Evolutionary conservation across 2,888 invertebrate genomes (phyloP), one percentile per base, ranked within the genome.

Genomic region (Apodemia hepburni): DNA sequence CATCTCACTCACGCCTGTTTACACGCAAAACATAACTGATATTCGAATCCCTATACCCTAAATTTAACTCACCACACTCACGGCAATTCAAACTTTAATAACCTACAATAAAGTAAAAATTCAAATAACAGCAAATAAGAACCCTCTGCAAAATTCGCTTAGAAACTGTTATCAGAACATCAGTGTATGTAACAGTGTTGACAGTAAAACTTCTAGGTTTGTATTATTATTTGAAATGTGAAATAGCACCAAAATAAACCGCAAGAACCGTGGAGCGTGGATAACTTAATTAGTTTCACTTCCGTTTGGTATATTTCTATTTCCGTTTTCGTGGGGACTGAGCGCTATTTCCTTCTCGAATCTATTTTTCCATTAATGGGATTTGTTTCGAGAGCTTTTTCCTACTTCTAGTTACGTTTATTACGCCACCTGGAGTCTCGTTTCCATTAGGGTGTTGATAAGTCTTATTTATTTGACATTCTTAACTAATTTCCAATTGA

Each of bases 231-330:
- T 87, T 80, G 79, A 79, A 82, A 84, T 88, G 87, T 80, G 79
- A 79, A 82, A 79, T 79, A 77, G 80, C 78, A 87, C 87, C 79
- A 88, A 89, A 90, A 88, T 90, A 90, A 82, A 81, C 86, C 82
- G 81, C 84, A 80, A 84, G 77, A 79, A 77, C 77, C 81, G 77
- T 75, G 80, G 79, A 81, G 80, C 82, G 87, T 77, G 84, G 88
- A 89, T 90, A 90, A 89, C 83, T 87, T 90, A 89, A 90, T 90
- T 89, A 89, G 88, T 85, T 87, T 85, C 82, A 89, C 87, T 89
- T 90, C 90, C 89, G 87, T 83, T 87, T 79, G 72, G 81, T 80
- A 84, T 86, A 88, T 87, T 85, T 88, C 90, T 90, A 89, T 87
- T 90, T 90, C 88, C 88, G 89, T 83, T 86, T 82, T 80, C 73